Evolutionary conservation across 1,140 invertebrate genomes (phyloP).

Genomic region (Diabrotica undecimpunctata): DNA sequence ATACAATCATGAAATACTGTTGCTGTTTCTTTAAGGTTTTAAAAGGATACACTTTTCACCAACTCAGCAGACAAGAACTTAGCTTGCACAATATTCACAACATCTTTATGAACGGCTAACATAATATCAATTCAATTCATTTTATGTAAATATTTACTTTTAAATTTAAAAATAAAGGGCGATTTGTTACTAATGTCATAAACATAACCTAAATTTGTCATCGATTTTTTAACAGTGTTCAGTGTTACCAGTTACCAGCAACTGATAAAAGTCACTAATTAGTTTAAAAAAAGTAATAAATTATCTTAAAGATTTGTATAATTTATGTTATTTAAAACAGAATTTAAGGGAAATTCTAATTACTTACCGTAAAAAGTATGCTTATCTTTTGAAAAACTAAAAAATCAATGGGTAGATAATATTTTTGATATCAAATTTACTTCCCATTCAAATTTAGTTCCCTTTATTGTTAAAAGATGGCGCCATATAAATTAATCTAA

Average conservation of each 20-base stretch:
- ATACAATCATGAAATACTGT: constrained; percentile 14
- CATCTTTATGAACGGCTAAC: constrained; percentile 38
- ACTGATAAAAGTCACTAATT: too few species aligned
- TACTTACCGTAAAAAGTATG: too few species aligned
- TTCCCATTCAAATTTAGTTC: too few species aligned
- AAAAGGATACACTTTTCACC: constrained; percentile 46
- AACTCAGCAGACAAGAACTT: constrained; percentile 43
- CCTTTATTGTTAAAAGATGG: too few species aligned
- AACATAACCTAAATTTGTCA: constrained; percentile 1
- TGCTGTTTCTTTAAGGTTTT: constrained; percentile 1
- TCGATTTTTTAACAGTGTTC: neutral
- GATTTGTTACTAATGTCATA: neutral
- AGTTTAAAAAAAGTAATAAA: too few species aligned
- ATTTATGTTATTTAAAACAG: too few species aligned
- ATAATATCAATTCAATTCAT: constrained; percentile 25
- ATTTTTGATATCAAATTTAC: too few species aligned
- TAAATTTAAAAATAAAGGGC: constrained; percentile 1
- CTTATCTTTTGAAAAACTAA: too few species aligned
- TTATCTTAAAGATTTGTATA: too few species aligned
- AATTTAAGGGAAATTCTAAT: too few species aligned
- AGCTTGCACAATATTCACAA: constrained; percentile 41
- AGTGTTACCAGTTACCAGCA: neutral
- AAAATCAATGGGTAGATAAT: too few species aligned
- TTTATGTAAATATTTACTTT: constrained; percentile 16
- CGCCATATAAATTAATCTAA: too few species aligned